Base-by-base conservation (phyloP, 2,888 invertebrate genomes). In the Beris chalybata region DNA sequence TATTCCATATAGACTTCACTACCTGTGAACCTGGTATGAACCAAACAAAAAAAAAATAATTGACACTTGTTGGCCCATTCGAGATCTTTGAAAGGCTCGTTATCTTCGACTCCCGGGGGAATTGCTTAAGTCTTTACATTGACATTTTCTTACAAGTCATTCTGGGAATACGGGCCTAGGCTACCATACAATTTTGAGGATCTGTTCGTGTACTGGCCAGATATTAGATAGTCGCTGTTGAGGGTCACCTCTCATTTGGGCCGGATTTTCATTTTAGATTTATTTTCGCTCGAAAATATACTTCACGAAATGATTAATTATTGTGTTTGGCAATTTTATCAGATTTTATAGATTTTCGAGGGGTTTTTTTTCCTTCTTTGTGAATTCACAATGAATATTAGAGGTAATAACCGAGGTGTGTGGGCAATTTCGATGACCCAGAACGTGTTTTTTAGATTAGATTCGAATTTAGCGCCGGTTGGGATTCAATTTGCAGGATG, bases 1-100 rank as follows among this genome's bases (percentile, higher is more conserved):
- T 58, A 44, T 44, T 30, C 31, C 4, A 45, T 22, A 58, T 4
- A 15, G n/a, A n/a, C n/a, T 4, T 15, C 29, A 29, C n/a, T 13
- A 48, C 13, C n/a, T 48, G 44, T 44, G n/a, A 15, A 48, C 7
- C 15, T n/a, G 5, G n/a, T 12, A 13, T 6, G 6, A 48, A 15
- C 15, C 44, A 2, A 44, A 44, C 44, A 59, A 59, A 32, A 50
- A n/a, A 50, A 61, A 50, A 50, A 65, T 65, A 65, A 65, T 65
- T 56, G 65, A 65, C 65, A 56, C 65, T 65, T 65, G 65, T 54
- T 65, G 48, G 56, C 32, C 56, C 65, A 65, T 56, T 56, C 55
- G 32, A 65, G 54, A 55, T 65, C 61, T 61, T 61, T 43, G 52
- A 50, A 61, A 61, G 13, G 38, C 43, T 61, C 52, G 13, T 52